Conservation (phyloP, 2,888 invertebrate genomes). For the Halictus ligatus region DNA sequence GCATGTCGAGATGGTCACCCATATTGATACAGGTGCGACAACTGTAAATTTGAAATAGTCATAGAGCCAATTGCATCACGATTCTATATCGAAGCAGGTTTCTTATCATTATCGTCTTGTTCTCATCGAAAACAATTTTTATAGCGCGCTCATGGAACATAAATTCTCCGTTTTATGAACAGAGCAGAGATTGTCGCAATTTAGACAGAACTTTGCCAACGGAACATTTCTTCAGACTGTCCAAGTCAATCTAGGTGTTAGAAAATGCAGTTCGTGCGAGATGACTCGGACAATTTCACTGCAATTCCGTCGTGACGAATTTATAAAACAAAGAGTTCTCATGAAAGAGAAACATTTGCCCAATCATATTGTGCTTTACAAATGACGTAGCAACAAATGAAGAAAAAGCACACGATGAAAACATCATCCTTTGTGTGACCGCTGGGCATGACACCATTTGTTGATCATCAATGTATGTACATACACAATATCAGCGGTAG, state of each 20-base stretch:
- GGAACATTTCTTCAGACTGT: not conserved
- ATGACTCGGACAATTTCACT: slow-evolving; percentile 46
- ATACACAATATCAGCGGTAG: not conserved
- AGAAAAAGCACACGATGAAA: slow-evolving; percentile 8
- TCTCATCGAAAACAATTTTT: not conserved
- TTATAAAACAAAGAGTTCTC: slow-evolving; percentile 23
- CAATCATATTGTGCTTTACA: slow-evolving; percentile 17
- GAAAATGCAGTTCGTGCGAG: slow-evolving; percentile 42
- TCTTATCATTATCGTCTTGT: not conserved
- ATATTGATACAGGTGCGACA: slow-evolving; percentile 3
- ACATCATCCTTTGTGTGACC: not conserved
- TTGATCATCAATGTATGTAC: slow-evolving; percentile 11
- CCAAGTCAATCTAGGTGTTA: slow-evolving; percentile 20
- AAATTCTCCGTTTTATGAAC: not conserved
- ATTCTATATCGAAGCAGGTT: not conserved
- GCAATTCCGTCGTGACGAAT: slow-evolving; percentile 44
- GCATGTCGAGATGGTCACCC: not conserved
- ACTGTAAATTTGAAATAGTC: not conserved
- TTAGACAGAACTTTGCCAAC: not conserved
- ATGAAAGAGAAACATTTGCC: slow-evolving; percentile 21
- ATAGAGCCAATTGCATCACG: not conserved
- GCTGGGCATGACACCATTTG: slow-evolving; percentile 24
- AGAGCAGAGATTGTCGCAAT: no score
- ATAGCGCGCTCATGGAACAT: not conserved
- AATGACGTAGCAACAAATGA: not conserved